Base-by-base conservation (phyloP, 1,140 invertebrate genomes). In the Leucophenga varia region DNA sequence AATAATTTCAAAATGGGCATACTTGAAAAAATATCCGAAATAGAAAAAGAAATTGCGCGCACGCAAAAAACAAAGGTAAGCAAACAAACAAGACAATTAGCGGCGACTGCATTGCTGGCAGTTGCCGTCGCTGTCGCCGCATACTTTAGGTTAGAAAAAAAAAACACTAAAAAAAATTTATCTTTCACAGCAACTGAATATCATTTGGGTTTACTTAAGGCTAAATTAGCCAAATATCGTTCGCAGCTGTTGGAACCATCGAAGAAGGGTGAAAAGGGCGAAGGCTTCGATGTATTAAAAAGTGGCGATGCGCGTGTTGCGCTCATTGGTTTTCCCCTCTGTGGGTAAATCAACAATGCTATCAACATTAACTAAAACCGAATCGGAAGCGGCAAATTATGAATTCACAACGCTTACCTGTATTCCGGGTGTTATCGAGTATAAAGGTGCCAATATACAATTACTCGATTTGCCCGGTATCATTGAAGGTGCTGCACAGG, bases 41-140 rank as follows among this genome's bases (percentile, higher is more conserved):
- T 98, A 47, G 95, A 98, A 76, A 89, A 87, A 61, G 97, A 99
- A 87, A 99, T 99, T 41, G 89, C 93, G 5, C 80, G 95, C 59
- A 99, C 97, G 18, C 97, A 99, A 77, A 99, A 99, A 99, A 99
- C 80, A 99, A 98, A 91, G 95, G 95, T 97, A 80, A 58, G 55
- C 46, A 38, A n/a, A 2, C 14, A 20, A 13, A 14, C 12, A 10
- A 34, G 41, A 36, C 47, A 56, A 54, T 51, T 57, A 49, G 48
- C 57, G n/a, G 25, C 30, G 34, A 34, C 38, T 54, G 59, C 59
- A 49, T 18, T 43, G 56, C 47, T 56, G 59, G 55, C 59, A 64
- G 25, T 7, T 28, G 12, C 12, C 25, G 12, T n/a, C n/a, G n/a
- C n/a, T n/a, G n/a, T n/a, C n/a, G n/a, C 43, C 30, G 49, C 37